Evolutionary conservation across 2,113 vertebrate genomes (phyloP), one percentile per base, ranked within the genome.

Genomic region (Hippoglossus stenolepis): DNA sequence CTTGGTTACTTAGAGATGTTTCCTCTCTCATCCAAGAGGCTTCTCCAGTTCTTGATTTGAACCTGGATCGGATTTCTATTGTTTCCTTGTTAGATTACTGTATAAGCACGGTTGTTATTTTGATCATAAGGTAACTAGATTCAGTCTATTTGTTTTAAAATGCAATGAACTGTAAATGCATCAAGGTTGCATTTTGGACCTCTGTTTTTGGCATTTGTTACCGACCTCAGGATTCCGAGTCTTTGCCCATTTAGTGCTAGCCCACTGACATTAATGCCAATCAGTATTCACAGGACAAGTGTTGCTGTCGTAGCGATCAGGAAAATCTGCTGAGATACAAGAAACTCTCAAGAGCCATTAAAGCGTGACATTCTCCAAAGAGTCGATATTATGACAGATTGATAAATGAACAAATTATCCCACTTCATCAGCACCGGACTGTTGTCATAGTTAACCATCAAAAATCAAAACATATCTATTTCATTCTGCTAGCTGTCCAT

Each of bases 361-460:
- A 85, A 85, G 67, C 70, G 35, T 59, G 65, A 85, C 84, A 84
- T 85, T 89, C 67, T 85, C 43, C 35, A 47, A 75, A 78, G 68
- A 83, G 77, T 90, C 84, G 13, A 89, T 85, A 85, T 87, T 51
- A 70, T 91, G 92, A 92, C 91, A 90, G 82, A 85, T 89, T 94
- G 91, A 94, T 91, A 87, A 93, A 95, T 93, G 86, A 92, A 90
- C 88, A 92, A 88, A 92, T 93, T 75, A 85, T 85, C 73, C 56
- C 21, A 56, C 77, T 85, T 89, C 82, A 82, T 85, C 75, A 53
- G 13, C 71, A 58, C 60, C 66, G 64, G 51, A 54, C 72, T 73
- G 85, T 82, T 87, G 82, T 90, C 81, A 79, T 79, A 90, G 88
- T 80, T 89, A 88, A 85, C 82, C 81, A 89, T 92, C 86, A 87